phyloP scores from a whole-genome alignment of 2,113 vertebrate species.

The Gnathonemus echidnorhynchus region DNA sequence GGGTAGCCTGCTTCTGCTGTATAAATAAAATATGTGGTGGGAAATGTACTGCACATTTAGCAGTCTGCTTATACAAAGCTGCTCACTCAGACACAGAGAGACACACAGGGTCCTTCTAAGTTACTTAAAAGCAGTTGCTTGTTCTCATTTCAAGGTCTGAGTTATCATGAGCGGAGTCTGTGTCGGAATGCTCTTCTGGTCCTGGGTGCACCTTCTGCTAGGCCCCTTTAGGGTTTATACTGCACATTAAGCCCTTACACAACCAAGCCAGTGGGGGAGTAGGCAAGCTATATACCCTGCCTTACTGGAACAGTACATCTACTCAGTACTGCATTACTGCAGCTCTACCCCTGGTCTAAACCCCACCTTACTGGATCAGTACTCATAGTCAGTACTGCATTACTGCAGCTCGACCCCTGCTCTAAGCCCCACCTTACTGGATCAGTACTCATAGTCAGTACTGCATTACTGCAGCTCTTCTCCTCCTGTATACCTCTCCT shows the following conservation, averaged over 20 bases:
- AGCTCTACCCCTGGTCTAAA: not conserved
- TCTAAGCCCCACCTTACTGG: not conserved
- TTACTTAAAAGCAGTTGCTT: not conserved
- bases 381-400: not conserved
- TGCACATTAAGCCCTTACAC: not conserved
- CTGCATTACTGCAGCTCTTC: not conserved
- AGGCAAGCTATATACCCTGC: not conserved
- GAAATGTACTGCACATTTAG: not conserved
- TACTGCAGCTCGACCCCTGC: not conserved
- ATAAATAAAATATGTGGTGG: not conserved
- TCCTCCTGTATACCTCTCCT: not conserved
- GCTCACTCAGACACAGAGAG: not conserved
- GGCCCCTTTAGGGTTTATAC: not conserved
- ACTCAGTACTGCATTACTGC: not conserved
- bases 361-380: not conserved
- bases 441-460: not conserved
- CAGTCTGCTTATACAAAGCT: not conserved
- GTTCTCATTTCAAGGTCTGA: not conserved
- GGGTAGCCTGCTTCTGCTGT: not conserved
- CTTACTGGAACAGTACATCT: not conserved
- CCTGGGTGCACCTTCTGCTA: not conserved
- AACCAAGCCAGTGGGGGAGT: slow-evolving; percentile 14
- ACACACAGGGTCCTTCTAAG: not conserved
- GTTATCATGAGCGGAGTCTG: not conserved
- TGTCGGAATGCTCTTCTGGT: not conserved